Evolutionary conservation across 1,140 invertebrate genomes (phyloP), one percentile per base, ranked within the genome.

Genomic region (Micrasema minimum): DNA sequence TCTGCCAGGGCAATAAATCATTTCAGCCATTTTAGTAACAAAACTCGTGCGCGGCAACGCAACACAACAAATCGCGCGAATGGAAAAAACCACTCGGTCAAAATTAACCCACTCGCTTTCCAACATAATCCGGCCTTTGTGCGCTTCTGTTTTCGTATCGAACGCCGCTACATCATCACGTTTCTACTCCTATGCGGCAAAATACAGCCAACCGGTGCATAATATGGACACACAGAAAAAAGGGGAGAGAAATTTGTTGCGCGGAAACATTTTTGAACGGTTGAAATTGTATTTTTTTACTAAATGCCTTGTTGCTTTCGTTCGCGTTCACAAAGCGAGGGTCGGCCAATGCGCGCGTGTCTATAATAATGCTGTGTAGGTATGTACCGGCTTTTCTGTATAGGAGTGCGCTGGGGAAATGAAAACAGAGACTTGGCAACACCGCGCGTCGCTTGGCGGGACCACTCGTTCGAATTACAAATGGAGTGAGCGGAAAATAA

Each of bases 21-120:
- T 72, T 35, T 67, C 70, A 61, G 64, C 50, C 70, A 66, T 72
- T 66, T 72, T 72, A 66, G 62, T 51, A 48, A 59, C 26, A 72
- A 66, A 71, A 72, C 45, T 53, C 62, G 65, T 22, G 45, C 38
- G 64, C 64, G 6, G 18, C 18, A 12, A 51, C 31, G 48, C 64
- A 41, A 71, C 9, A 18, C 64, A 41, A 71, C 9, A 18, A 37
- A 38, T 18, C 20, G 53, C 41, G 55, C 23, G 23, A 38, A 62
- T 31, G 45, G 51, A 68, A 61, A 61, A 31, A 69, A 61, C 23
- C 23, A 22, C n/a, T 12, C 50, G 10, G 37, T 50, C 26, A 22
- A 43, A 64, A 38, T 38, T 53, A 53, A 62, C 43, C 48, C 51
- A 64, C 70, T n/a, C 26, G 23, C 31, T n/a, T 31, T 62, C 14